These are phyloP conservation scores for Smittia aterrima DNA, from an alignment of 2,888 invertebrate species.

Conservation along the genomic window DNA sequence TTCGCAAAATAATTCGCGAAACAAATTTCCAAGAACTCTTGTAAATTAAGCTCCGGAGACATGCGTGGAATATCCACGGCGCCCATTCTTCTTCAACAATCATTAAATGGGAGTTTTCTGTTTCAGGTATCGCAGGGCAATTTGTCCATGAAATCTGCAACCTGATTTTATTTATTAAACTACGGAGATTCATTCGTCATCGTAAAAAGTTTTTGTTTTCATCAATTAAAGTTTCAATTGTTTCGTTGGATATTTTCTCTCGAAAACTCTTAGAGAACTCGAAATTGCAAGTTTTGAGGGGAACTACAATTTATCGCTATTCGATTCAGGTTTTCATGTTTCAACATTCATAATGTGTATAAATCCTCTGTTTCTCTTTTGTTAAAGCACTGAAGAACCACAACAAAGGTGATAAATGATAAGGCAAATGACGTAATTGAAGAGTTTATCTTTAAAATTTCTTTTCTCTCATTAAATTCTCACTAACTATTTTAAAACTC, in stretches of 20 bases:
- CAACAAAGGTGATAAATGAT: constrained; percentile 19
- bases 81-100: too few species aligned
- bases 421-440: constrained; percentile 18
- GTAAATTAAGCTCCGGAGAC: too few species aligned
- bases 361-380: background rate
- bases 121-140: background rate
- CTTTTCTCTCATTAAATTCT: background rate
- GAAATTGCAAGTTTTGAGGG: too few species aligned
- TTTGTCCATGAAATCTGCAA: background rate
- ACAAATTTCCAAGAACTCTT: too few species aligned
- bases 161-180: background rate
- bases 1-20: too few species aligned
- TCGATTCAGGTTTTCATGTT: background rate
- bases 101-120: too few species aligned
- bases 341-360: constrained; percentile 14
- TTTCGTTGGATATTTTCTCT: too few species aligned
- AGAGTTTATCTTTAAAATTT: background rate
- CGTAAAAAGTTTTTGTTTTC: background rate
- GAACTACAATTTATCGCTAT: background rate
- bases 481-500: background rate
- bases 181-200: background rate
- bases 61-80: background rate
- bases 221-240: background rate
- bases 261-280: too few species aligned
- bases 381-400: constrained; percentile 29